Percentiles rank a stretch among this genome's conserved stretches.
These are phyloP conservation scores for Acrobasis suavella DNA, from an alignment of 2,888 invertebrate species.

Conservation along the genomic window DNA sequence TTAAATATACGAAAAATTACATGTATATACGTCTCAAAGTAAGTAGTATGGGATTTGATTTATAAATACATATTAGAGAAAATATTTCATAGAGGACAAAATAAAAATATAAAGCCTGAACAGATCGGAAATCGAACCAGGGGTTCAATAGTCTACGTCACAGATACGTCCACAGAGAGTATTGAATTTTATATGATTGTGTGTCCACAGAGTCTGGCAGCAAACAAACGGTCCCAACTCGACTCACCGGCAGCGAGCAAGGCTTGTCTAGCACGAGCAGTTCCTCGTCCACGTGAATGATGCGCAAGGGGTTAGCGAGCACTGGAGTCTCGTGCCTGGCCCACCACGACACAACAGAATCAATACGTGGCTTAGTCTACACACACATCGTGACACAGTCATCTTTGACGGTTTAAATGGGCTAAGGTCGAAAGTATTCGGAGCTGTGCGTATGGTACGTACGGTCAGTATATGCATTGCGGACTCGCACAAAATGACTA, in stretches of 20 bases:
- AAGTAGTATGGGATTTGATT: too few relatives aligned
- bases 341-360: constrained; percentile 65
- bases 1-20: too few relatives aligned
- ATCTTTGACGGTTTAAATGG: not conserved
- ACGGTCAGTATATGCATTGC: too few relatives aligned
- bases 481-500: too few relatives aligned
- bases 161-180: not conserved
- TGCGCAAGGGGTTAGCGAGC: constrained; percentile 89
- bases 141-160: too few relatives aligned
- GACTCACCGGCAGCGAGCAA: constrained; percentile 93
- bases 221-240: constrained; percentile 53
- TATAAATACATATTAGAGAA: too few relatives aligned
- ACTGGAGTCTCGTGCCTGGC: constrained; percentile 94
- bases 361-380: constrained; percentile 26
- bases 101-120: too few relatives aligned
- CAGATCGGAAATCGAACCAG: too few relatives aligned
- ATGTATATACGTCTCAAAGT: too few relatives aligned
- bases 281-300: constrained; percentile 92
- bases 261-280: constrained; percentile 95
- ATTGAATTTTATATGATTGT: constrained; percentile 13
- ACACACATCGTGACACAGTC: not conserved
- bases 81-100: too few relatives aligned
- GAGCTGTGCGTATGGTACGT: too few relatives aligned
- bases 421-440: too few relatives aligned
- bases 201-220: constrained; percentile 52